These are phyloP conservation scores for Eurytoma adleriae DNA, from an alignment of 2,888 invertebrate genomes.

Conservation along the genomic window DNA sequence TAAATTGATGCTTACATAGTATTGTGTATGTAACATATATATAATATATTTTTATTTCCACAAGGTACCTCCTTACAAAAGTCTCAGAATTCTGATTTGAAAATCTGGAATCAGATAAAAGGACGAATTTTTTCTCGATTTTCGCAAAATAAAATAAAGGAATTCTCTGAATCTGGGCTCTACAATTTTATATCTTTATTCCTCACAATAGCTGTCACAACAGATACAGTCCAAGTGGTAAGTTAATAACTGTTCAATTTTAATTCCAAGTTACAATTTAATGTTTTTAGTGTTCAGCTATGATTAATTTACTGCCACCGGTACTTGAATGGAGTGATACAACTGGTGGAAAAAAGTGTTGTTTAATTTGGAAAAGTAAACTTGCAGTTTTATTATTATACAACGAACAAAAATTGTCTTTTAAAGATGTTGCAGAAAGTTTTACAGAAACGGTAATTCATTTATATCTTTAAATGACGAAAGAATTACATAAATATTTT, in stretches of 20 bases:
- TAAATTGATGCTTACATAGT: too few species aligned
- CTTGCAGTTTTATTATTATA: slow-evolving; percentile 68
- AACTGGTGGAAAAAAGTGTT: slow-evolving; percentile 62
- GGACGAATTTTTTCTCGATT: slow-evolving; percentile 81
- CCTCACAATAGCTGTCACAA: slow-evolving; percentile 75
- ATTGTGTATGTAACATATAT: too few species aligned
- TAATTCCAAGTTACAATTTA: background rate
- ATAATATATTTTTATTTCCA: slow-evolving; percentile 7
- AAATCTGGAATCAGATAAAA: slow-evolving; percentile 77
- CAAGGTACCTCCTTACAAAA: slow-evolving; percentile 71
- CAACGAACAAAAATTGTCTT: slow-evolving; percentile 62
- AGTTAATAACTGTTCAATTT: slow-evolving; percentile 56
- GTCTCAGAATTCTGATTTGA: slow-evolving; percentile 66
- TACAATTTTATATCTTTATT: slow-evolving; percentile 78
- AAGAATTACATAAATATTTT: slow-evolving; percentile 1
- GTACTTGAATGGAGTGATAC: slow-evolving; percentile 61
- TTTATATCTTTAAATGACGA: background rate
- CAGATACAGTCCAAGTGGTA: slow-evolving; percentile 75
- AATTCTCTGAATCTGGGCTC: slow-evolving; percentile 78
- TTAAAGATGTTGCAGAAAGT: slow-evolving; percentile 59
- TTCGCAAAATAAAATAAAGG: slow-evolving; percentile 78
- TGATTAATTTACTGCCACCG: slow-evolving; percentile 69
- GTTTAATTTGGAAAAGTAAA: slow-evolving; percentile 70
- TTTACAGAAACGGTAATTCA: slow-evolving; percentile 64
- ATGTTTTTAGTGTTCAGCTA: slow-evolving; percentile 65